Conservation (phyloP, 2,888 invertebrate genomes). For the Cerastis rubricosa region DNA sequence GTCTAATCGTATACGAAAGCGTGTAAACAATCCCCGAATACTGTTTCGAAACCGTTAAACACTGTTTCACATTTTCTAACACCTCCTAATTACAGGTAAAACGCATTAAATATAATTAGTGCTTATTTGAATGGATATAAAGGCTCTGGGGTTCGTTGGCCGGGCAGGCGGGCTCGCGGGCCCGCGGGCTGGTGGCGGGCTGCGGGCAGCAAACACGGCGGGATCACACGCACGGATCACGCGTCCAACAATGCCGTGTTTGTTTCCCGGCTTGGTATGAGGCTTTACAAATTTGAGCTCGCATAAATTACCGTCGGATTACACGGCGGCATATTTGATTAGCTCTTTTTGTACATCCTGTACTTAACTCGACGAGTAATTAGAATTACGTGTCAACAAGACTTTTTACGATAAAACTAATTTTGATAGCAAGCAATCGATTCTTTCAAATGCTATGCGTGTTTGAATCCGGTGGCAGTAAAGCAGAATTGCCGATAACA, state of each 20-base stretch:
- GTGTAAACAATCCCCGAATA: constrained; percentile 82
- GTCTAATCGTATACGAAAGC: constrained; percentile 80
- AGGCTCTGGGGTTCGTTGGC: constrained; percentile 82
- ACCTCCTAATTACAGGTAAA: constrained; percentile 89
- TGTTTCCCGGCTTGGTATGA: constrained; percentile 74
- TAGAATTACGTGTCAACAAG: constrained; percentile 26
- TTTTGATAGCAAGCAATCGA: constrained; percentile 43
- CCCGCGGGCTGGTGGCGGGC: constrained; percentile 32
- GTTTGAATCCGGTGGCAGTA: constrained; percentile 34
- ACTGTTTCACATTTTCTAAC: constrained; percentile 87
- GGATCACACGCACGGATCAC: constrained; percentile 77
- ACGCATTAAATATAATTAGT: constrained; percentile 89
- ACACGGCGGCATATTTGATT: constrained; percentile 72
- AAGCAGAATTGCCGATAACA: constrained; percentile 44
- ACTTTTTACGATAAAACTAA: constrained; percentile 23
- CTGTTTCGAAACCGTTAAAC: constrained; percentile 82
- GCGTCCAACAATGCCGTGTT: constrained; percentile 78
- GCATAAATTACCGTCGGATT: constrained; percentile 76
- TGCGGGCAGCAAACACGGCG: constrained; percentile 70
- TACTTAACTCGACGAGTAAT: constrained; percentile 26
- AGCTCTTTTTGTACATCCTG: constrained; percentile 63
- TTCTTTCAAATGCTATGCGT: constrained; percentile 19
- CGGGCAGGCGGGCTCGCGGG: constrained; percentile 55
- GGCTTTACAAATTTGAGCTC: constrained; percentile 73
- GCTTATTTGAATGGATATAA: constrained; percentile 86